Evolutionary conservation across 2,888 invertebrate species (phyloP).

Genomic region (Tillus elongatus): DNA sequence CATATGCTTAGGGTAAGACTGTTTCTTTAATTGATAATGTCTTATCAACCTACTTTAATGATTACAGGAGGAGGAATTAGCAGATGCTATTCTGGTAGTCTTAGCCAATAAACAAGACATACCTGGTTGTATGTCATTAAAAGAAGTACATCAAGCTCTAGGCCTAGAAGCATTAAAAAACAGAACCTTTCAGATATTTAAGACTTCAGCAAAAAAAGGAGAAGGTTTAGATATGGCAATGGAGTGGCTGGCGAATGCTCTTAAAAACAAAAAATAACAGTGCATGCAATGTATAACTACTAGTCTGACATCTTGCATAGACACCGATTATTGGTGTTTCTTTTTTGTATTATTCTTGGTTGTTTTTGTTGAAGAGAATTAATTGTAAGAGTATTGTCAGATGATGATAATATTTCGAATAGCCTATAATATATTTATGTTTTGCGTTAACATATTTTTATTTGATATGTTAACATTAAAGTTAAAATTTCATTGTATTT

Average conservation of each 20-base stretch:
- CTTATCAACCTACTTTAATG: background rate
- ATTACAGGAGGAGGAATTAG: constrained; percentile 87
- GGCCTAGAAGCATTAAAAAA: constrained; percentile 92
- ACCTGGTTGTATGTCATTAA: constrained; percentile 92
- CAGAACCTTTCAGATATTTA: constrained; percentile 98
- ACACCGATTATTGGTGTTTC: background rate
- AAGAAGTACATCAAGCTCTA: constrained; percentile 93
- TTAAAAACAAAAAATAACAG: constrained; percentile 79
- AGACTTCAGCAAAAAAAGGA: constrained; percentile 96
- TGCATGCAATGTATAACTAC: background rate
- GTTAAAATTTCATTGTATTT: too few species aligned
- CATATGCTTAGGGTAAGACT: constrained; percentile 86
- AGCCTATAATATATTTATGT: too few species aligned
- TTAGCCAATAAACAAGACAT: constrained; percentile 99
- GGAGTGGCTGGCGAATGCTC: constrained; percentile 94
- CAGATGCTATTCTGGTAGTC: constrained; percentile 91
- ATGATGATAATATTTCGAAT: too few species aligned
- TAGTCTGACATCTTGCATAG: background rate
- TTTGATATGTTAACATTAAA: too few species aligned
- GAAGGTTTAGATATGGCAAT: constrained; percentile 98
- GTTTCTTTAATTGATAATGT: constrained; percentile 1
- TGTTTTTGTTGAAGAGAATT: too few species aligned
- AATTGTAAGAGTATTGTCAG: too few species aligned
- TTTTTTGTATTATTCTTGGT: background rate
- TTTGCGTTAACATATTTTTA: too few species aligned